These are phyloP conservation scores for Eristalis intricaria DNA, from an alignment of 2,888 invertebrate genomes.

Conservation along the genomic window DNA sequence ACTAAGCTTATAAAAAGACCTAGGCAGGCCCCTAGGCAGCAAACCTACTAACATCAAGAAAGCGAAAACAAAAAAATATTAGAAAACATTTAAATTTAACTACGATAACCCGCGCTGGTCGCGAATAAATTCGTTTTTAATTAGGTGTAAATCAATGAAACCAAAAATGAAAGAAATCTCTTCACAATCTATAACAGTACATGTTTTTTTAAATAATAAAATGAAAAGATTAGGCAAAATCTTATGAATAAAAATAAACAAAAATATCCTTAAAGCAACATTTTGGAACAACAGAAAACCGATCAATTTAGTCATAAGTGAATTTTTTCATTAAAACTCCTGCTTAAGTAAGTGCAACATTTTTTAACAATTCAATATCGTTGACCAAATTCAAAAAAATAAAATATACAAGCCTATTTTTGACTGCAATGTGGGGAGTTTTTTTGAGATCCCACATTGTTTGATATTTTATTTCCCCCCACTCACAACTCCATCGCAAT, in stretches of 20 bases:
- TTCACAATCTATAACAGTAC: constrained; percentile 44
- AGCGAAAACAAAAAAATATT: constrained; percentile 14
- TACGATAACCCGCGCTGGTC: constrained; percentile 55
- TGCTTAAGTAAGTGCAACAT: background rate
- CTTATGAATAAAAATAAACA: constrained; percentile 47
- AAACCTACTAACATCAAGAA: background rate
- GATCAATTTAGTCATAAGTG: background rate
- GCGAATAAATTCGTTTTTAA: constrained; percentile 17
- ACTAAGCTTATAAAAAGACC: constrained; percentile 67
- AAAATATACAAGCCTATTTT: background rate
- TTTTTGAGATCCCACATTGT: too few relatives aligned
- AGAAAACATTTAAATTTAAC: constrained; percentile 17
- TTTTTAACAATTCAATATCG: background rate
- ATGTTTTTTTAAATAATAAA: background rate
- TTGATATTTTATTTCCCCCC: too few relatives aligned
- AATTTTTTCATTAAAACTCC: background rate
- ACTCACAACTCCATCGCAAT: too few relatives aligned
- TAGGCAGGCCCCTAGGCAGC: constrained; percentile 73
- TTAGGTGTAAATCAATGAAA: constrained; percentile 6
- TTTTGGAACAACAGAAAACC: background rate
- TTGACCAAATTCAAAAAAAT: background rate
- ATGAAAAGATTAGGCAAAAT: constrained; percentile 29
- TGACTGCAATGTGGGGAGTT: too few relatives aligned
- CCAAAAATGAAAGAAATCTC: background rate
- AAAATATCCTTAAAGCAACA: background rate